A percentile compares a stretch with the other conserved stretches of the same genome.
Evolutionary conservation across 2,113 vertebrate species (phyloP).

Genomic region (Gymnogyps californianus): DNA sequence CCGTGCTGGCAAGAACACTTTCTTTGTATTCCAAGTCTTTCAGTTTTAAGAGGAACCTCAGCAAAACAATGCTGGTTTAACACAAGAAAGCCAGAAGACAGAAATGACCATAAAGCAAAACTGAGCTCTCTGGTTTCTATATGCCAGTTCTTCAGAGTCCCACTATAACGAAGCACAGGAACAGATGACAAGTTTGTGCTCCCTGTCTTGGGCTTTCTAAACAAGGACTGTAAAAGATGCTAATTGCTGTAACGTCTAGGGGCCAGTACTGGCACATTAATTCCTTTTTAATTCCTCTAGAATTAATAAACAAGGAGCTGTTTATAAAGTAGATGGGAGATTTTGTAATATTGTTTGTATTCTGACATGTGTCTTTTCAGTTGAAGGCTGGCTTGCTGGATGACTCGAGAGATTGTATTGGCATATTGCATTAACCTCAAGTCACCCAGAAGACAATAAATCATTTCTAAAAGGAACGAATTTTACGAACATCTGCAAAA

Average conservation of each 20-base stretch:
- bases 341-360: neutral
- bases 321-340: neutral
- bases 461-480: neutral
- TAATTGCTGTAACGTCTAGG: neutral
- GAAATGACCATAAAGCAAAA: neutral
- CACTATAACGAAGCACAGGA: rapidly evolving
- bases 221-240: neutral
- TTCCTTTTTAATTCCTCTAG: neutral
- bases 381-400: neutral
- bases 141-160: neutral
- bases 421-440: neutral
- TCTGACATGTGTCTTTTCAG: neutral
- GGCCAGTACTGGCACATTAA: neutral
- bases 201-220: neutral
- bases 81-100: neutral
- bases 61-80: neutral
- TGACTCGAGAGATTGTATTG: neutral
- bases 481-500: neutral
- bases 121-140: rapidly evolving
- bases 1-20: neutral
- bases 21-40: neutral
- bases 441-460: neutral
- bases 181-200: neutral
- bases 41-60: neutral
- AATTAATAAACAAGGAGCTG: neutral